Evolutionary conservation across 1,140 invertebrate genomes (phyloP), one percentile per base, ranked within the genome.

Genomic region (Eriosoma lanigerum): DNA sequence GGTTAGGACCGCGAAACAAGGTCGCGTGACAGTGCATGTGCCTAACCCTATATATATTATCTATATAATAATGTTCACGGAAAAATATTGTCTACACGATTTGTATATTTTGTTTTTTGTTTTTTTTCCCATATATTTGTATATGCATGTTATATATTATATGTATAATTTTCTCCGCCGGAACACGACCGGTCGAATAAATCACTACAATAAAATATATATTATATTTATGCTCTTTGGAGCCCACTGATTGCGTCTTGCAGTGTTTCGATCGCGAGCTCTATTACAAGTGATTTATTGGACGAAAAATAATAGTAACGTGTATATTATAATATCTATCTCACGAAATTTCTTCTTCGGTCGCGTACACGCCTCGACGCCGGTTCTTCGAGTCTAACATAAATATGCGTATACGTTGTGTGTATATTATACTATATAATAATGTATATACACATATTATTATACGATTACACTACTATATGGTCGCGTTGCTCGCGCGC

Each of bases 301-400:
- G 44, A 62, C 75, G 54, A 78, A 78, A 78, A 78, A 78, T 78
- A 78, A 78, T 78, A 78, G 75, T 78, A 78, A 78, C 75, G 75
- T 38, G 56, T 78, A 60, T 62, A 78, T 38, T 38, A 38, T n/a
- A 38, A 38, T 38, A 38, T 38, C 32, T 62, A 46, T 76, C 73
- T 56, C 73, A 58, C 50, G 54, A 76, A 76, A 56, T 56, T 76
- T 76, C 29, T 21, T 58, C 29, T 13, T n/a, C n/a, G 21, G 12
- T 21, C 44, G 44, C 44, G 44, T 76, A 76, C 52, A 76, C 73
- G 73, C 73, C 73, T 76, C 54, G 32, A 58, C 54, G 32, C 58
- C 58, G 73, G 54, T 75, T 58, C 66, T 38, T 70, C 66, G 8
- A n/a, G 13, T 70, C 24, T 38, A 26, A 56, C 12, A n/a, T 75